Conservation (phyloP, 1,140 invertebrate genomes). For the Hycleus phaleratus region DNA sequence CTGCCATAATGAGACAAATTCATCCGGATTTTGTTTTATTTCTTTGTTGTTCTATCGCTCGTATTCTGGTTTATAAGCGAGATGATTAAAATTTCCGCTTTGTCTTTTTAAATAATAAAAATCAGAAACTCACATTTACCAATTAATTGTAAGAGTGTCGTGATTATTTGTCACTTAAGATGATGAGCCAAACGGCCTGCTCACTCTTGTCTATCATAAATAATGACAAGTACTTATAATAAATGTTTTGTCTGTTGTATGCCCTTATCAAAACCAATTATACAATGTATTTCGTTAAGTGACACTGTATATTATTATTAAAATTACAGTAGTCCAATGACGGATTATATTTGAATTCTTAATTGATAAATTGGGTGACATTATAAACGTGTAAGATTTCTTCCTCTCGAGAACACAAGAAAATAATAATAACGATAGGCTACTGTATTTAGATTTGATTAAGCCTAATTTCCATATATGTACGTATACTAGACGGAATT, state of each 20-base stretch:
- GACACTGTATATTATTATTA: conserved; percentile 38
- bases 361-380: conserved; percentile 39
- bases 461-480: too few relatives aligned
- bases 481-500: too few relatives aligned
- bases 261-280: conserved; percentile 42
- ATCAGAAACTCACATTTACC: conserved; percentile 37
- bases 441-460: conserved; percentile 1
- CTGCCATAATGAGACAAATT: too few relatives aligned
- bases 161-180: conserved; percentile 42
- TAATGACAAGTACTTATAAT: not conserved
- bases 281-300: conserved; percentile 39
- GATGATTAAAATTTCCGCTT: conserved; percentile 30
- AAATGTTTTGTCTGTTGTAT: conserved; percentile 20
- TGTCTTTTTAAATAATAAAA: conserved; percentile 27
- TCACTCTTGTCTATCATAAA: not conserved
- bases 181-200: conserved; percentile 30
- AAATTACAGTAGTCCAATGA: conserved; percentile 34
- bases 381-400: conserved; percentile 17
- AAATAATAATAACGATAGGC: not conserved
- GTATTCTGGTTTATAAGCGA: too few relatives aligned
- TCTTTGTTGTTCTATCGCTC: too few relatives aligned
- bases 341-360: conserved; percentile 35
- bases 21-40: not conserved
- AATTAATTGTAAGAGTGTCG: conserved; percentile 37
- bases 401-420: not conserved